Percentiles rank a stretch among this genome's conserved stretches.
phyloP scores from a whole-genome alignment of 2,888 invertebrate species.

The Lycaena phlaeas region DNA sequence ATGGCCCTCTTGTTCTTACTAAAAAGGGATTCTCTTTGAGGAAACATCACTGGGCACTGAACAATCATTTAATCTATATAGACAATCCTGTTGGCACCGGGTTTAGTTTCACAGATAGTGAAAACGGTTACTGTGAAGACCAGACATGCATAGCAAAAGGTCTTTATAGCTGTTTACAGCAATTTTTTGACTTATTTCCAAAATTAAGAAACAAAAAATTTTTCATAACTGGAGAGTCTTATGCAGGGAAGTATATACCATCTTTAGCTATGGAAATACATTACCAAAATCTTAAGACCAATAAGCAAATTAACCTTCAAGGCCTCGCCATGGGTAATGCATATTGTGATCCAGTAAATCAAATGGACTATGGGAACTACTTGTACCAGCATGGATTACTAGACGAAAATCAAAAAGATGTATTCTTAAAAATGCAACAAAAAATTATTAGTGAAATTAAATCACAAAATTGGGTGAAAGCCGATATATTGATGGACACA shows the following conservation, averaged over 20 bases:
- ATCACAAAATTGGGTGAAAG: conserved; percentile 74
- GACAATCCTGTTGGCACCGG: conserved; percentile 79
- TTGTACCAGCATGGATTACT: conserved; percentile 66
- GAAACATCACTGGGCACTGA: conserved; percentile 72
- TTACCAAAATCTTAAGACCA: conserved; percentile 37
- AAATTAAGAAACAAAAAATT: conserved; percentile 65
- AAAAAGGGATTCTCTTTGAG: conserved; percentile 43
- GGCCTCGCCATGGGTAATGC: conserved; percentile 70
- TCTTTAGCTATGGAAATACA: conserved; percentile 68
- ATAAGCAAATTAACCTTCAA: conserved; percentile 58
- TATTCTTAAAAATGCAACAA: conserved; percentile 74
- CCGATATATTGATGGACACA: conserved; percentile 79
- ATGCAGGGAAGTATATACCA: conserved; percentile 72
- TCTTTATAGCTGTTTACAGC: conserved; percentile 62
- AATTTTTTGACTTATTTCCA: conserved; percentile 75
- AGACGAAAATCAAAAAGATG: conserved; percentile 68
- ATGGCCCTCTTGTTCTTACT: conserved; percentile 71
- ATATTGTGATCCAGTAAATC: conserved; percentile 63
- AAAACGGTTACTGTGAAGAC: conserved; percentile 67
- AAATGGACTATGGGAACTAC: conserved; percentile 62
- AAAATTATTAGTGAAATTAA: conserved; percentile 72
- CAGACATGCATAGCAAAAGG: conserved; percentile 70
- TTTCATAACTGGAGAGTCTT: conserved; percentile 76
- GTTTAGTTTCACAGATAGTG: conserved; percentile 74
- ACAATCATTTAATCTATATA: conserved; percentile 74